Evolutionary conservation across 2,888 invertebrate genomes (phyloP).

Genomic region (Troilus luridus): DNA sequence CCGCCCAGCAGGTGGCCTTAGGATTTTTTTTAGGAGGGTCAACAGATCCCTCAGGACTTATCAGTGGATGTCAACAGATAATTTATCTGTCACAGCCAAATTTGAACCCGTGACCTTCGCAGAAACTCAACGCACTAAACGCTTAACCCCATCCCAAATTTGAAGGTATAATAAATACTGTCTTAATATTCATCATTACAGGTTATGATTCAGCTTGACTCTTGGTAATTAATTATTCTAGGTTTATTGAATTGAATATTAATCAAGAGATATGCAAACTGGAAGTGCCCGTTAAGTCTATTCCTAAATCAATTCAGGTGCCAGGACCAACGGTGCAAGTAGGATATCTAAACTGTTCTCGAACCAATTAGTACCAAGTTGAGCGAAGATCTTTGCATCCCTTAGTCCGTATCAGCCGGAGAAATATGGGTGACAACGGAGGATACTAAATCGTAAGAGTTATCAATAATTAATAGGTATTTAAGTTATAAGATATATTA

Average conservation of each 20-base stretch:
- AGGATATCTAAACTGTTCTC: slow-evolving; percentile 13
- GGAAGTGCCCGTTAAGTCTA: slow-evolving; percentile 32
- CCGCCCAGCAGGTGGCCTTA: too few species aligned
- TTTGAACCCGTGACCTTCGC: too few species aligned
- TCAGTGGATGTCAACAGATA: too few species aligned
- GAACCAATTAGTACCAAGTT: neutral
- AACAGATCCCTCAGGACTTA: too few species aligned
- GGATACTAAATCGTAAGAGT: too few species aligned
- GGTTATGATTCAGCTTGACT: slow-evolving; percentile 20
- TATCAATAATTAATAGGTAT: too few species aligned
- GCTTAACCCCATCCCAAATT: too few species aligned
- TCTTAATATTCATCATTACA: neutral
- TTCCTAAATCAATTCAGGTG: slow-evolving; percentile 40
- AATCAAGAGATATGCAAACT: slow-evolving; percentile 6
- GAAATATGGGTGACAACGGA: neutral
- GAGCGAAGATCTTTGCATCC: neutral
- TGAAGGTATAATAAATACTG: neutral
- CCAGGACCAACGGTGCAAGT: slow-evolving; percentile 23
- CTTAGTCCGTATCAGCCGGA: neutral
- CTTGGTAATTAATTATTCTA: slow-evolving; percentile 22
- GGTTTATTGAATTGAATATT: slow-evolving; percentile 35
- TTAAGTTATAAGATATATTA: too few species aligned
- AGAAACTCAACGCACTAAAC: too few species aligned
- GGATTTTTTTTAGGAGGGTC: too few species aligned
- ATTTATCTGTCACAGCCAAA: too few species aligned